Evolutionary conservation across 1,140 invertebrate genomes (phyloP).

Genomic region (Panagrolaimus sp.): DNA sequence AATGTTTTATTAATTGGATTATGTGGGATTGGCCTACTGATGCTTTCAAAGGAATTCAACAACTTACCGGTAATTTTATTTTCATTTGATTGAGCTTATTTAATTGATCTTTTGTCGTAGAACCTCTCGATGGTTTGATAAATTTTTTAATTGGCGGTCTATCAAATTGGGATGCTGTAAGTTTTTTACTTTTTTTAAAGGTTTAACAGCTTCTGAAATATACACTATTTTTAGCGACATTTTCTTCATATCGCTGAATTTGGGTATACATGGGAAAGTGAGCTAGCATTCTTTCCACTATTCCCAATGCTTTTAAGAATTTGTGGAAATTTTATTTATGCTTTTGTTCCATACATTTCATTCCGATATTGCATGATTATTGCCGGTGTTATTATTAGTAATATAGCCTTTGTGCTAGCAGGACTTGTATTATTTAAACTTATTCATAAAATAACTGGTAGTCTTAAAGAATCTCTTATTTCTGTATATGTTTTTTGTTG

Average conservation of each 20-base stretch:
- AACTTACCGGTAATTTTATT: slow-evolving; percentile 6
- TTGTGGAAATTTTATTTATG: slow-evolving; percentile 21
- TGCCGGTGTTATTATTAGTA: slow-evolving; percentile 37
- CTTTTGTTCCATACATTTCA: slow-evolving; percentile 18
- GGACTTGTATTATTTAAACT: slow-evolving; percentile 37
- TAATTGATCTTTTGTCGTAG: not conserved
- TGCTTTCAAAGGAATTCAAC: slow-evolving; percentile 40
- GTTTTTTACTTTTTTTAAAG: too few species aligned
- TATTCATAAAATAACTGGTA: slow-evolving; percentile 30
- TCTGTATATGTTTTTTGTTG: slow-evolving; percentile 40
- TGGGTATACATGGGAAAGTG: slow-evolving; percentile 43
- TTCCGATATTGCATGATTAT: slow-evolving; percentile 39
- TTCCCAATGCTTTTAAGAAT: slow-evolving; percentile 37
- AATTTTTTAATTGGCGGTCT: slow-evolving; percentile 32
- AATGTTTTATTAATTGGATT: slow-evolving; percentile 37
- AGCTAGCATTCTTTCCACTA: slow-evolving; percentile 41
- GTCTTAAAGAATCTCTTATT: slow-evolving; percentile 38
- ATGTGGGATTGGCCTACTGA: slow-evolving; percentile 38
- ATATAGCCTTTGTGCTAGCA: slow-evolving; percentile 40
- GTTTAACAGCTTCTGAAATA: too few species aligned
- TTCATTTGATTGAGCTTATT: slow-evolving; percentile 12
- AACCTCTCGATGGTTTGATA: slow-evolving; percentile 27
- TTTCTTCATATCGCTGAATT: slow-evolving; percentile 49
- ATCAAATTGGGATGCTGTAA: slow-evolving; percentile 38
- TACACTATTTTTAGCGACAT: too few species aligned